Conservation (phyloP, 1,140 invertebrate species). For the Argopecten irradians region DNA sequence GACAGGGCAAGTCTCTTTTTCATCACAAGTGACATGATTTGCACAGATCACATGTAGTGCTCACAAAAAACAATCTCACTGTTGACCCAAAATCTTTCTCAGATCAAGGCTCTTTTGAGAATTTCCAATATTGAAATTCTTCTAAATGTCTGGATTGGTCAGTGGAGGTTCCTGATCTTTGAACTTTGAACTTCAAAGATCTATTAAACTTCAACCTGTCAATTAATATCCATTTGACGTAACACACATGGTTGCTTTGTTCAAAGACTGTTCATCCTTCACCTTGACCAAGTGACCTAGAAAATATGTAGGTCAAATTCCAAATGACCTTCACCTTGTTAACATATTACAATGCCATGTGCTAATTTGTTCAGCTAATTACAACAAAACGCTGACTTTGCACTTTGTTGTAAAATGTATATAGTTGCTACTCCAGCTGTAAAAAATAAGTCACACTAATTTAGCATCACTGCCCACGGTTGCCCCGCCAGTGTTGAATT, state of each 20-base stretch:
- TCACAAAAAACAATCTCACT: neutral
- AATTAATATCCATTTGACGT: neutral
- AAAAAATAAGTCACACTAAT: constrained; percentile 18
- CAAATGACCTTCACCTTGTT: neutral
- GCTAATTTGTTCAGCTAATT: neutral
- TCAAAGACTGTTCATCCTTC: neutral
- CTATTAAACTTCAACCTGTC: neutral
- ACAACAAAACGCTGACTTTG: constrained; percentile 15
- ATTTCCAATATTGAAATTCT: neutral
- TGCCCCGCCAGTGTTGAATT: constrained; percentile 3
- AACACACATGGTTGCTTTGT: too few species aligned
- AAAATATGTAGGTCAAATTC: neutral
- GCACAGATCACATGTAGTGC: neutral
- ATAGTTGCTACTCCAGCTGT: neutral
- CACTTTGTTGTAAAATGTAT: neutral
- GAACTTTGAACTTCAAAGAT: neutral
- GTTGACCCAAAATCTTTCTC: neutral
- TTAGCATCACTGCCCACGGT: neutral
- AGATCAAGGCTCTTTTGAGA: neutral
- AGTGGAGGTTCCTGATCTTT: neutral
- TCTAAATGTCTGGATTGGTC: neutral
- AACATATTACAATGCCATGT: neutral
- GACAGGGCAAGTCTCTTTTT: neutral
- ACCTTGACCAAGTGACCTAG: neutral
- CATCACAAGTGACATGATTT: neutral